Conservation (phyloP, 1,140 invertebrate species). For the Drosophila murphyi region DNA sequence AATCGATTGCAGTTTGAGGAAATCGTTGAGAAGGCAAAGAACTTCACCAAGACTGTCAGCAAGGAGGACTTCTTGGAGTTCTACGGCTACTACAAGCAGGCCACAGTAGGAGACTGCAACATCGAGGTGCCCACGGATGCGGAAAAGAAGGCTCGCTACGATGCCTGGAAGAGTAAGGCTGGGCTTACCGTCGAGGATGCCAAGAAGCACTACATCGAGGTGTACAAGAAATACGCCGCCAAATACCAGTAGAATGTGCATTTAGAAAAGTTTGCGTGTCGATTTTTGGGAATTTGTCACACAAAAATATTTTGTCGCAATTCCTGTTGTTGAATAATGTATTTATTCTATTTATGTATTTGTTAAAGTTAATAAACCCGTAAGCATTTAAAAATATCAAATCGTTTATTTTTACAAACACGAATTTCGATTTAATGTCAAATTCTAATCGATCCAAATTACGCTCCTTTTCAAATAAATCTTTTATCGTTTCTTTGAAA, state of each 20-base stretch:
- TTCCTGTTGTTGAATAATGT: conserved; percentile 41
- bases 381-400: conserved; percentile 26
- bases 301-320: conserved; percentile 6
- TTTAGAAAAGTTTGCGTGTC: conserved; percentile 20
- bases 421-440: too few relatives aligned
- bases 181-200: conserved; percentile 92
- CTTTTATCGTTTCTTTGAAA: too few relatives aligned
- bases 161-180: conserved; percentile 94
- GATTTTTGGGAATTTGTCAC: neutral
- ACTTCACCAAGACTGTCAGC: conserved; percentile 90
- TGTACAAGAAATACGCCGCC: conserved; percentile 89
- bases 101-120: conserved; percentile 93
- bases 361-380: conserved; percentile 34
- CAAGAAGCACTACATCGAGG: conserved; percentile 92
- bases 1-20: conserved; percentile 68
- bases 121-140: conserved; percentile 94
- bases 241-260: conserved; percentile 66
- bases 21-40: conserved; percentile 89
- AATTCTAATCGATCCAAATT: too few relatives aligned
- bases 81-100: conserved; percentile 96
- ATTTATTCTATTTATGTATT: conserved; percentile 56
- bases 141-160: conserved; percentile 98
- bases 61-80: conserved; percentile 94
- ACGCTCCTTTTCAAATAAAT: too few relatives aligned
- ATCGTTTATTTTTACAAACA: too few relatives aligned